Evolutionary conservation across 2,113 vertebrate species (phyloP).

Genomic region (Xiphorhynchus elegans): DNA sequence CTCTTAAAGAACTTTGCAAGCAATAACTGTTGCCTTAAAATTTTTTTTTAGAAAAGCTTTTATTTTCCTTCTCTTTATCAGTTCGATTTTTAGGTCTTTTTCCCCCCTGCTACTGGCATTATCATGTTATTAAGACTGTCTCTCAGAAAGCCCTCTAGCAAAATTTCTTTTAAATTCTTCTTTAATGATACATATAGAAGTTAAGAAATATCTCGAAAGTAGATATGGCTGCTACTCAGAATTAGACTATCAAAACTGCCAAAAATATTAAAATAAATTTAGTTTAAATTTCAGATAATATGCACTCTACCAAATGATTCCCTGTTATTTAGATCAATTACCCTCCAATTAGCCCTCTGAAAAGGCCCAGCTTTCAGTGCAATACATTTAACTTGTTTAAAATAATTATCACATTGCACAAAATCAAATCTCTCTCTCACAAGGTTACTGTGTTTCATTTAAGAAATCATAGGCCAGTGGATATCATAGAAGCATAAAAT

Average conservation of each 20-base stretch:
- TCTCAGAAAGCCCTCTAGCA: neutral
- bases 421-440: neutral
- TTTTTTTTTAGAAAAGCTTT: neutral
- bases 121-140: neutral
- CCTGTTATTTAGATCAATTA: neutral
- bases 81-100: neutral
- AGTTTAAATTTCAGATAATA: neutral
- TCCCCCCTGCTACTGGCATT: neutral
- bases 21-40: neutral
- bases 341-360: neutral
- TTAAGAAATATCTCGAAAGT: neutral
- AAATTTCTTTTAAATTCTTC: neutral
- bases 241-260: neutral
- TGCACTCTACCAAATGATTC: neutral
- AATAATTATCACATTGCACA: neutral
- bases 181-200: neutral
- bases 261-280: neutral
- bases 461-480: neutral
- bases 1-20: neutral
- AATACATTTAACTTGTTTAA: rapidly evolving
- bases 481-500: neutral
- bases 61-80: neutral
- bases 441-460: neutral
- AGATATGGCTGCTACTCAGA: neutral
- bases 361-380: neutral